phyloP scores from a whole-genome alignment of 2,797 vertebrate genomes.

The Galagoides demidoff region DNA sequence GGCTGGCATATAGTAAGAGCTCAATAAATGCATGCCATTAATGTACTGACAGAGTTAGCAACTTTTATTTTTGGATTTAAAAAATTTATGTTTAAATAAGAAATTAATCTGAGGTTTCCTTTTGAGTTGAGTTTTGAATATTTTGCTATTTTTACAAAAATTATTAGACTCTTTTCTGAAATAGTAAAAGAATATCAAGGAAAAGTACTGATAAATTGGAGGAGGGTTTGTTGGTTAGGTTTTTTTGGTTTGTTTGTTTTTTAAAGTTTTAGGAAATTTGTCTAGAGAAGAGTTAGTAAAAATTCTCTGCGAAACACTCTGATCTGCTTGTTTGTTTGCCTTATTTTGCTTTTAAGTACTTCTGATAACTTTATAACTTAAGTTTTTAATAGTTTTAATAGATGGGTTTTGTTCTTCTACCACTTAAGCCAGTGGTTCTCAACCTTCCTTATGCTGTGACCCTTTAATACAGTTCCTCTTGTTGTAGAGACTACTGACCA shows the following conservation, averaged over 20 bases:
- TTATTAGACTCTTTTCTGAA: neutral
- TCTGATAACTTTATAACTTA: neutral
- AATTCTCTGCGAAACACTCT: neutral
- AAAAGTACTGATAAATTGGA: neutral
- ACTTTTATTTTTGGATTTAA: neutral
- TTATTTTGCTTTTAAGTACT: neutral
- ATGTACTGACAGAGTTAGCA: neutral
- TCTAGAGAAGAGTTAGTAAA: neutral
- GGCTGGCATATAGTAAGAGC: neutral
- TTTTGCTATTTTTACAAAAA: neutral
- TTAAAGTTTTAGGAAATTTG: neutral
- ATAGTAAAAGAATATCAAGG: neutral
- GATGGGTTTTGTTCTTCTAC: neutral
- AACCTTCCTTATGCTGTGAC: no score
- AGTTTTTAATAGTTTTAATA: neutral
- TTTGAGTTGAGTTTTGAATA: neutral
- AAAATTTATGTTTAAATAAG: neutral
- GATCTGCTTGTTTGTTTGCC: neutral
- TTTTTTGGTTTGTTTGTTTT: neutral
- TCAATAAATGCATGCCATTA: slow-evolving; percentile 1
- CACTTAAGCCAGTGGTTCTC: neutral
- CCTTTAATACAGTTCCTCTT: no score
- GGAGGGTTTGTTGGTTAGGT: neutral
- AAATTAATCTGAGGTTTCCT: neutral
- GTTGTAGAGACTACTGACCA: no score